Conservation (phyloP, 2,113 vertebrate genomes). For the Indicator maculatus region DNA sequence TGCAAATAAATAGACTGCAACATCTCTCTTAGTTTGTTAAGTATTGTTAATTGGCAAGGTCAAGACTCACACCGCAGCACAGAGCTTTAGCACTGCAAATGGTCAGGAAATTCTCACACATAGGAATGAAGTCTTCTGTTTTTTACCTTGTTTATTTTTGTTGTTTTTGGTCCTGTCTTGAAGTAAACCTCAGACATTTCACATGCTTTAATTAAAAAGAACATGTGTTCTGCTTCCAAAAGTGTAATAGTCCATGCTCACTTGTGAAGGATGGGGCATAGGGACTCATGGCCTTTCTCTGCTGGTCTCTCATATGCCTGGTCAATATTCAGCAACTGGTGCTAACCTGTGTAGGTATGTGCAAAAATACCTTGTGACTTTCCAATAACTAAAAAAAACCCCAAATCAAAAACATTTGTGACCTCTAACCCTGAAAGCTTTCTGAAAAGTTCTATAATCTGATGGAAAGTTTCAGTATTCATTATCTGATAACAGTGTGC, state of each 20-base stretch:
- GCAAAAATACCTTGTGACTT: background rate
- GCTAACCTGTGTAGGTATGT: background rate
- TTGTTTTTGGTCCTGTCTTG: background rate
- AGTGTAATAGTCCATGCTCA: background rate
- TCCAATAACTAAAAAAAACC: background rate
- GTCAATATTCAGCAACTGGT: background rate
- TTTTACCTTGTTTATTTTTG: background rate
- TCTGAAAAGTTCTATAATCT: background rate
- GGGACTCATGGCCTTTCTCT: accelerated
- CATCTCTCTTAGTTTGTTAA: background rate
- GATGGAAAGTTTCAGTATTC: background rate
- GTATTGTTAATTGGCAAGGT: background rate
- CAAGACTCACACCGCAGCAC: background rate
- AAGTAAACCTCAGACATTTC: background rate
- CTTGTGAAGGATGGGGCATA: background rate
- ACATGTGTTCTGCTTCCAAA: background rate
- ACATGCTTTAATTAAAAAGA: background rate
- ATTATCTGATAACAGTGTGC: accelerated
- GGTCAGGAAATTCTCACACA: background rate
- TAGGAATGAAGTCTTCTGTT: accelerated
- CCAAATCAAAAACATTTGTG: background rate
- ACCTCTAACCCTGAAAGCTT: background rate
- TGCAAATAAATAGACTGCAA: background rate
- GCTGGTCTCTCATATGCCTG: background rate
- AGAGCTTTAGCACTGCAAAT: background rate